Evolutionary conservation across 2,797 vertebrate genomes (phyloP), one percentile per base, ranked within the genome.

Genomic region (Mus caroli): DNA sequence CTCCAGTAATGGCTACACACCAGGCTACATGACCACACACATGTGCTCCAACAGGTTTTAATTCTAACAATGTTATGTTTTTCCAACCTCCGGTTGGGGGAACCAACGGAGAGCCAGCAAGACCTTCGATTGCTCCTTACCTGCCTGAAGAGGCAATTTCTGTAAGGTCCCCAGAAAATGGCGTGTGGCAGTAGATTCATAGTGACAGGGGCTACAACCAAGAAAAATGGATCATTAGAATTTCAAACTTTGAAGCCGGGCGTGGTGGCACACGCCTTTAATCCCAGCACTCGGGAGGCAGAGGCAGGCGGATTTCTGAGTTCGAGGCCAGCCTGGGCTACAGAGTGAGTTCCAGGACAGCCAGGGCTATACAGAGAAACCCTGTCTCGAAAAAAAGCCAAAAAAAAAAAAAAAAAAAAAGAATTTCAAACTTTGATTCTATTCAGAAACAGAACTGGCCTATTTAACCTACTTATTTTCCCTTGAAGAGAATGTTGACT

Each of bases 101-200:
- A 43, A 58, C 20, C 26, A 50, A 90, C 17, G 12, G n/a, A 56
- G 56, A 50, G 54, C 26, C 28, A 22, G 22, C 12, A 31, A 46
- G 7, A 34, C 19, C 58, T 67, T 69, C 15, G 78, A 37, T 0
- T 28, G 52, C 22, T 95, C 97, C 98, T 98, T 98, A 99, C 98
- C 98, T 93, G 88, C 91, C 90, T 97, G 95, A 40, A 96, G 71
- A 87, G 97, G 97, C 5, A 97, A 91, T 79, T 97, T 98, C 93
- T 97, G 94, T 69, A 96, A 93, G 67, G 97, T 86, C 20, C 89
- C 78, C 26, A 96, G 96, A 62, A 95, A 95, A 34, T 82, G 95
- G 97, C 79, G 95, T 50, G 85, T 1, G 50, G 75, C 20, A 19
- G 84, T 64, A 14, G 87, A 97, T 56, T 94, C 86, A 0, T 1